A percentile compares a stretch with the other conserved stretches of the same genome.
phyloP scores from a whole-genome alignment of 2,888 invertebrate species.

The Pharmacophagus antenor region DNA sequence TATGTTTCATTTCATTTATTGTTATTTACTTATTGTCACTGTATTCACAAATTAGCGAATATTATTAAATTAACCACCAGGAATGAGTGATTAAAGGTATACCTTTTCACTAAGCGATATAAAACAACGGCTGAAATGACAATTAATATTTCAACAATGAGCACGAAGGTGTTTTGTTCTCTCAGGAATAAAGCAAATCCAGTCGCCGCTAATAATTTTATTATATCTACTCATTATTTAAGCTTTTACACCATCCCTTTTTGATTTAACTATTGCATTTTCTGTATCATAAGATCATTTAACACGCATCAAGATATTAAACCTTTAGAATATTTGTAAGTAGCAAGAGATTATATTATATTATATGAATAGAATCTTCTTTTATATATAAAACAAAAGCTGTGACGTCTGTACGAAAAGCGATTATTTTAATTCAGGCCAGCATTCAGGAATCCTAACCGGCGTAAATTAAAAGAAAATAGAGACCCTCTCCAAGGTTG shows the following conservation, averaged over 20 bases:
- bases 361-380: too few relatives aligned
- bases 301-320: too few relatives aligned
- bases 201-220: slow-evolving; percentile 22
- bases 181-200: slow-evolving; percentile 24
- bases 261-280: background rate
- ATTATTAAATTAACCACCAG: slow-evolving; percentile 7
- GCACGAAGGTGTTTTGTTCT: slow-evolving; percentile 26
- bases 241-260: background rate
- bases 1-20: too few relatives aligned
- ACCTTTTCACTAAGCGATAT: slow-evolving; percentile 9
- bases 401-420: too few relatives aligned
- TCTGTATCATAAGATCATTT: background rate
- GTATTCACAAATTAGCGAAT: too few relatives aligned
- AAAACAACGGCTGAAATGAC: slow-evolving; percentile 18
- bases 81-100: slow-evolving; percentile 14
- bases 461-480: background rate
- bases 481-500: background rate
- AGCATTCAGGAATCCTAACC: too few relatives aligned
- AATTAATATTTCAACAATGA: slow-evolving; percentile 30
- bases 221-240: slow-evolving; percentile 18
- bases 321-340: too few relatives aligned
- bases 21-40: too few relatives aligned
- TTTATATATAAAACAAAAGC: too few relatives aligned
- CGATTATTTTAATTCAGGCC: too few relatives aligned
- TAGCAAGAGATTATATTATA: too few relatives aligned